A percentile compares a stretch with the other conserved stretches of the same genome.
Conservation (phyloP, 2,888 invertebrate species). For the Notocelia uddmanniana region DNA sequence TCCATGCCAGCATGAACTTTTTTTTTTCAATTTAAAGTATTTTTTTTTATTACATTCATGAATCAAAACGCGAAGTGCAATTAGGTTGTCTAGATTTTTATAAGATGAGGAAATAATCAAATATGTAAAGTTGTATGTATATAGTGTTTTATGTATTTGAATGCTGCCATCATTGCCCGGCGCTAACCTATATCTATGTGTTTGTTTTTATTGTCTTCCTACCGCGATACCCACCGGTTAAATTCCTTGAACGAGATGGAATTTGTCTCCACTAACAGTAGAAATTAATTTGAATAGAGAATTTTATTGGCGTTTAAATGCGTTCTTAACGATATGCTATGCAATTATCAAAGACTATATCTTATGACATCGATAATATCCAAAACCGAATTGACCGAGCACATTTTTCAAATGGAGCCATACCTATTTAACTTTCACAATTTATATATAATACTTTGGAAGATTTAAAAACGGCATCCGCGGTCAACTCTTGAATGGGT, state of each 20-base stretch:
- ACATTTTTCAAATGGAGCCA: background rate
- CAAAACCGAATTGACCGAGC: background rate
- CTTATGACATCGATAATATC: background rate
- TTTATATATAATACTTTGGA: no score
- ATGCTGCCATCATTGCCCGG: constrained; percentile 7
- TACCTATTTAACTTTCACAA: background rate
- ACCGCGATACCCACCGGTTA: constrained; percentile 31
- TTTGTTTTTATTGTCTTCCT: constrained; percentile 38
- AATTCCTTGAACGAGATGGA: constrained; percentile 34
- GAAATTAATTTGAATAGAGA: constrained; percentile 27
- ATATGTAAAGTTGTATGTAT: no score
- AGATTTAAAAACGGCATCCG: no score
- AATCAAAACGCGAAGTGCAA: background rate
- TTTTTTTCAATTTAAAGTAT: no score
- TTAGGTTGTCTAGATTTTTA: background rate
- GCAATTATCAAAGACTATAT: no score
- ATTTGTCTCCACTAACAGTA: constrained; percentile 22
- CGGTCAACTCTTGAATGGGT: no score
- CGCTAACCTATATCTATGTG: constrained; percentile 33
- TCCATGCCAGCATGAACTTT: constrained; percentile 11
- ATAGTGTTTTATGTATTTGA: background rate
- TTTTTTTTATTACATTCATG: no score
- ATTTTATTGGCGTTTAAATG: constrained; percentile 19
- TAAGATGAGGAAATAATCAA: background rate
- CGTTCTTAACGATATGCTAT: constrained; percentile 6